Percentiles rank a stretch among this genome's conserved stretches.
These are phyloP conservation scores for Alectoris magna DNA, from an alignment of 2,797 vertebrate species.

Conservation along the genomic window DNA sequence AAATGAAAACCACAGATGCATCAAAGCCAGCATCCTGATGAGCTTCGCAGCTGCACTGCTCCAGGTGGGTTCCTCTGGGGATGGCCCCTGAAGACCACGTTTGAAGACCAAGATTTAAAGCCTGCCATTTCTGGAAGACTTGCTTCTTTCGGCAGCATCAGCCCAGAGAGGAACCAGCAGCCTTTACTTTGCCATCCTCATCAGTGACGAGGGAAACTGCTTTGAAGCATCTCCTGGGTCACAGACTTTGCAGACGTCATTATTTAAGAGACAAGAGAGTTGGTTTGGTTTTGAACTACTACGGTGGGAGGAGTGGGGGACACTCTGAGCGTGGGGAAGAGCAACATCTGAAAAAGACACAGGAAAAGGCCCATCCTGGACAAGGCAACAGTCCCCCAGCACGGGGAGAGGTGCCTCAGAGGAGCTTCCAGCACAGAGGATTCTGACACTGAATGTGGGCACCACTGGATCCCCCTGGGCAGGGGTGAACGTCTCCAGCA, in stretches of 20 bases:
- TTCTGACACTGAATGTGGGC: not conserved
- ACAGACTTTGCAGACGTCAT: not conserved
- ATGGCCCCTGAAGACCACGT: not conserved
- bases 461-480: not conserved
- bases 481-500: not conserved
- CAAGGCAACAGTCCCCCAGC: accelerated
- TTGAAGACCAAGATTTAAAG: not conserved
- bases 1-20: not conserved
- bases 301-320: not conserved
- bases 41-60: not conserved
- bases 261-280: not conserved
- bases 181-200: not conserved
- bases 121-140: not conserved
- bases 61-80: not conserved
- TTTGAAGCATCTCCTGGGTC: not conserved
- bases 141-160: not conserved
- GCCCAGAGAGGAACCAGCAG: not conserved
- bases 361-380: not conserved
- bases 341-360: not conserved
- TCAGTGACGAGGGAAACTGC: not conserved
- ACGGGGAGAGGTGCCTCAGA: not conserved
- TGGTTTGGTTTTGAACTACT: not conserved
- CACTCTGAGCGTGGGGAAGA: not conserved
- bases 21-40: slow-evolving; percentile 24
- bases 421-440: not conserved